Percentiles rank a stretch among this genome's conserved stretches.
Evolutionary conservation across 2,888 invertebrate genomes (phyloP).

Genomic region (Teinopalpus imperialis): DNA sequence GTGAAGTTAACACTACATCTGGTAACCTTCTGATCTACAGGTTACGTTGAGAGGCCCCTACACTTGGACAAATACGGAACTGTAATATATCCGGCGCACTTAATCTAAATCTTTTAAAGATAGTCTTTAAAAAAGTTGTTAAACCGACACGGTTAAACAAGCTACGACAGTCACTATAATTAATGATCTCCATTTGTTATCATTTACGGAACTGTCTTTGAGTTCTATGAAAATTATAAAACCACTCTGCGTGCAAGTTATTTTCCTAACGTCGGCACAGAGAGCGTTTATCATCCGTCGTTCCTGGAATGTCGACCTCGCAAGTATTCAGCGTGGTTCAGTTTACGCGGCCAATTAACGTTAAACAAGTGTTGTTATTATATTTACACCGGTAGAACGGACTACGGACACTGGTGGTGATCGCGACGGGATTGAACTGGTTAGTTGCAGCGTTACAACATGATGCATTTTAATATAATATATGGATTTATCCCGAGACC

Average conservation of each 20-base stretch:
- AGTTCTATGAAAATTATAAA: conserved; percentile 18
- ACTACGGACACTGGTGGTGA: not conserved
- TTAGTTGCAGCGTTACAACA: not conserved
- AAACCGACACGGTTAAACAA: no score
- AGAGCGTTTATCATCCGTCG: conserved; percentile 5
- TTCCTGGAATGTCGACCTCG: conserved; percentile 9
- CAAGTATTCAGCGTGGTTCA: conserved; percentile 7
- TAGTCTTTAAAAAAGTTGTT: no score
- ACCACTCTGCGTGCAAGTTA: conserved; percentile 7
- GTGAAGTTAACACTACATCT: no score
- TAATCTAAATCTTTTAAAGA: no score
- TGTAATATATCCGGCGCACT: no score
- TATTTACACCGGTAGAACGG: not conserved
- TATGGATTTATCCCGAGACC: no score
- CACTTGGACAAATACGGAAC: no score
- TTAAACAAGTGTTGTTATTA: conserved; percentile 11
- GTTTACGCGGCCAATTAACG: conserved; percentile 20
- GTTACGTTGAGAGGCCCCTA: no score
- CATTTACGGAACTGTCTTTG: conserved; percentile 2
- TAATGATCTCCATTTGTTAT: no score
- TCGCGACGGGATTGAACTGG: not conserved
- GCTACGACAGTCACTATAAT: no score
- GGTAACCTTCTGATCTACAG: no score
- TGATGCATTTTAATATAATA: no score
- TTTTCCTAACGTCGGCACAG: not conserved